These are phyloP conservation scores for Lysandra bellargus DNA, from an alignment of 2,888 invertebrate genomes.

Conservation along the genomic window DNA sequence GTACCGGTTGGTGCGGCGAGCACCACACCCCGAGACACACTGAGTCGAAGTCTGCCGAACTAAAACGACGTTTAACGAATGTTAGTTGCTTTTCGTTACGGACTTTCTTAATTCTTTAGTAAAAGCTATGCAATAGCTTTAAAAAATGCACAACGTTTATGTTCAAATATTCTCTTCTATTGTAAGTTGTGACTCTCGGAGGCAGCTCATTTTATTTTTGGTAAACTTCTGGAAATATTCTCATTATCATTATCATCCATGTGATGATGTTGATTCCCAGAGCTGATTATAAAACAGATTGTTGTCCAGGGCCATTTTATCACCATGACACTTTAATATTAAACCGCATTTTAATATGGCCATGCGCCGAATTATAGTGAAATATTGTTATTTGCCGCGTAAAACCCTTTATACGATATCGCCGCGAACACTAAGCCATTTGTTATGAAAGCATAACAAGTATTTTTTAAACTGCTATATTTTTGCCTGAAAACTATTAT, in stretches of 20 bases:
- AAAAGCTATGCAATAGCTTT: too few species aligned
- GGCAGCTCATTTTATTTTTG: too few species aligned
- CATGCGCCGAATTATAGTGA: slow-evolving; percentile 3
- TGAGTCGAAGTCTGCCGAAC: too few species aligned
- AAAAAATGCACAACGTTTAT: too few species aligned
- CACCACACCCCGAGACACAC: too few species aligned
- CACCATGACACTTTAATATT: slow-evolving; percentile 26
- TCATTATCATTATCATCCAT: background rate
- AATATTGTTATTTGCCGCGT: slow-evolving; percentile 21
- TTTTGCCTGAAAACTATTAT: background rate
- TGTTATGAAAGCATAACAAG: background rate
- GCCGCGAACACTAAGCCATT: background rate
- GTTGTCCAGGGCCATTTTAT: slow-evolving; percentile 5
- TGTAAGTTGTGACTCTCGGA: too few species aligned
- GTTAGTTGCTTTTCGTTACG: too few species aligned
- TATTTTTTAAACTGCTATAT: background rate
- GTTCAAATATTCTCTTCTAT: too few species aligned
- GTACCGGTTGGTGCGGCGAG: too few species aligned
- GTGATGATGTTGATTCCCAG: background rate
- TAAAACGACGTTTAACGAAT: too few species aligned
- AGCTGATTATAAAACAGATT: slow-evolving; percentile 24
- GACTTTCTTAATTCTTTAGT: too few species aligned
- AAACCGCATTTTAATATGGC: slow-evolving; percentile 20
- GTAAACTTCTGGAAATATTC: too few species aligned
- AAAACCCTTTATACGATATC: slow-evolving; percentile 14